Conservation (phyloP, 2,888 invertebrate genomes). For the Cyclophora albipunctata region DNA sequence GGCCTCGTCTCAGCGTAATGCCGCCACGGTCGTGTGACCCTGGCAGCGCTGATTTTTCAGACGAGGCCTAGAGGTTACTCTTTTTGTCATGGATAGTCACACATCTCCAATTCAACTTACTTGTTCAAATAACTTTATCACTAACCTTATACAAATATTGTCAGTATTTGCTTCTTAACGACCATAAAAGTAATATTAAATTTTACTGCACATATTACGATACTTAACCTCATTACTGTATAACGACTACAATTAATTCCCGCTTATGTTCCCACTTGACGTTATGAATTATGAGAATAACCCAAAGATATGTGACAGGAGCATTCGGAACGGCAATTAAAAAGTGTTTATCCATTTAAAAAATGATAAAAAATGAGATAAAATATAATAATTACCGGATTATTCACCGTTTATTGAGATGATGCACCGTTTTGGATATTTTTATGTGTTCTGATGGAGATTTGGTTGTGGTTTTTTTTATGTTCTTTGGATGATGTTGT, state of each 20-base stretch:
- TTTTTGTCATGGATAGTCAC: too few relatives aligned
- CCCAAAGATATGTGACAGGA: slow-evolving; percentile 16
- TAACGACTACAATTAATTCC: slow-evolving; percentile 4
- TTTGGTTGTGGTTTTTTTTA: not conserved
- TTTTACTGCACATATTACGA: not conserved
- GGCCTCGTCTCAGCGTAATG: too few relatives aligned
- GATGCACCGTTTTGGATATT: not conserved
- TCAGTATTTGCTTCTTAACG: too few relatives aligned
- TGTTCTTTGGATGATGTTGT: not conserved
- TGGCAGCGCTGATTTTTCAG: too few relatives aligned
- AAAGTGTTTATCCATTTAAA: slow-evolving; percentile 23
- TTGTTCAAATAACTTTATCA: too few relatives aligned
- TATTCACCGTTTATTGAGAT: slow-evolving; percentile 1
- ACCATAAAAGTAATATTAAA: too few relatives aligned
- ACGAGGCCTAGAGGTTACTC: too few relatives aligned
- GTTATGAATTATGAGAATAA: slow-evolving; percentile 20
- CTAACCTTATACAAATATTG: too few relatives aligned
- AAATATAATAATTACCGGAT: slow-evolving; percentile 15
- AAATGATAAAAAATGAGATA: slow-evolving; percentile 23
- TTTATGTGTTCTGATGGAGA: not conserved
- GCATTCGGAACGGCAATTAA: slow-evolving; percentile 26
- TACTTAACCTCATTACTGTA: not conserved
- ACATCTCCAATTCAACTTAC: too few relatives aligned
- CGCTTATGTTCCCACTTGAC: slow-evolving; percentile 3
- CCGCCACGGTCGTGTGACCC: too few relatives aligned